Evolutionary conservation across 2,113 vertebrate genomes (phyloP).

Genomic region (Jacana jacana): DNA sequence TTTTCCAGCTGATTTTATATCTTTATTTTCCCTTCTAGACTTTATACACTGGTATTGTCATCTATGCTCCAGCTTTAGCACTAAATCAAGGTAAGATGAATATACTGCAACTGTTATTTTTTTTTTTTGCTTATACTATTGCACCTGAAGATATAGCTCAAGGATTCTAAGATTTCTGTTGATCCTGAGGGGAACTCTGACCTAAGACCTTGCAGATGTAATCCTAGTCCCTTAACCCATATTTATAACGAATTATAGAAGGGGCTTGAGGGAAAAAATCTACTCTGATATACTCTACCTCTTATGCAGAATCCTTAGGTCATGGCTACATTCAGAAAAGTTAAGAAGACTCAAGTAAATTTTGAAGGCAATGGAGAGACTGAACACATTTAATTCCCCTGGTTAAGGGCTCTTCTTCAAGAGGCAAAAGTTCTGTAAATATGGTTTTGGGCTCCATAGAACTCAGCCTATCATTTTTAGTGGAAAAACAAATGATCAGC

Average conservation of each 20-base stretch:
- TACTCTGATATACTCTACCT: neutral
- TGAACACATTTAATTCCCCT: neutral
- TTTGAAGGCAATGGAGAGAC: neutral
- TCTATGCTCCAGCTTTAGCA: constrained; percentile 94
- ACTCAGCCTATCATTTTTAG: neutral
- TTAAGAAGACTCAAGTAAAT: neutral
- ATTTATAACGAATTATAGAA: neutral
- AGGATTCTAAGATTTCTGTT: neutral
- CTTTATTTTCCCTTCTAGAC: constrained; percentile 69
- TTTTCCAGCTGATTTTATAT: neutral
- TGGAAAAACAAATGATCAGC: neutral
- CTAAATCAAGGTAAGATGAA: constrained; percentile 89
- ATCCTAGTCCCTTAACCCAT: neutral
- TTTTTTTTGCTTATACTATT: neutral
- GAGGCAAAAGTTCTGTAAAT: neutral
- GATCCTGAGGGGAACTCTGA: neutral
- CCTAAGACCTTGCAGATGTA: neutral
- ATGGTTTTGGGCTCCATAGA: neutral
- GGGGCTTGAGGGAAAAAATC: neutral
- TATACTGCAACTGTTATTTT: neutral
- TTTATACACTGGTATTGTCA: constrained; percentile 94
- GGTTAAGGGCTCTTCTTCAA: neutral
- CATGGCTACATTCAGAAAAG: neutral
- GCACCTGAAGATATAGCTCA: neutral
- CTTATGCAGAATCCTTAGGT: neutral